Percentiles rank a stretch among this genome's conserved stretches.
Evolutionary conservation across 2,888 invertebrate species (phyloP).

Genomic region (Eledone cirrhosa): DNA sequence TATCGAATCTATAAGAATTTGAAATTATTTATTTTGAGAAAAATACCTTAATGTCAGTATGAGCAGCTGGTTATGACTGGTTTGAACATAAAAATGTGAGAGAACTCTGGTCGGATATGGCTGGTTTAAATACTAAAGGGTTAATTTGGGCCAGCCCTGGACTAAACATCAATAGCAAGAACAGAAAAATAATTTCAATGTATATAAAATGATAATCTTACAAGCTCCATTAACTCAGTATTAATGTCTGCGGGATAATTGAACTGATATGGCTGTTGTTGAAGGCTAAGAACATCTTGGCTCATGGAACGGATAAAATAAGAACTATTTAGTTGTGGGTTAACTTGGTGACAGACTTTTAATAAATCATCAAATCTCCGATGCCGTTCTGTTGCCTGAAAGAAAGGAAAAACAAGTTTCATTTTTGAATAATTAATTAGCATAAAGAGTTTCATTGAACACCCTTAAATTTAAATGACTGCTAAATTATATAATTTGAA

Average conservation of each 20-base stretch:
- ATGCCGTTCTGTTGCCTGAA: constrained; percentile 82
- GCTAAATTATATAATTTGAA: too few relatives aligned
- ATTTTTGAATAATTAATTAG: neutral
- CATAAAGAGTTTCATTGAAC: too few relatives aligned
- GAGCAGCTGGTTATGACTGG: too few relatives aligned
- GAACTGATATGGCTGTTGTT: constrained; percentile 30
- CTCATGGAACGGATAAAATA: constrained; percentile 78
- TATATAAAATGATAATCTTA: constrained; percentile 42
- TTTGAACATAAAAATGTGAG: too few relatives aligned
- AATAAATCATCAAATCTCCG: constrained; percentile 84
- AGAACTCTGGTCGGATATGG: too few relatives aligned
- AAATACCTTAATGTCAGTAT: too few relatives aligned
- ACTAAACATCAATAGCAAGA: too few relatives aligned
- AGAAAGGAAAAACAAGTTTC: constrained; percentile 33
- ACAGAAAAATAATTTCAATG: constrained; percentile 35
- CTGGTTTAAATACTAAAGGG: too few relatives aligned
- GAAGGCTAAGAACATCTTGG: constrained; percentile 65
- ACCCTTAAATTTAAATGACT: too few relatives aligned
- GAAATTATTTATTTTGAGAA: too few relatives aligned
- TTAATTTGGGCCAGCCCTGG: too few relatives aligned
- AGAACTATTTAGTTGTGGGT: constrained; percentile 78
- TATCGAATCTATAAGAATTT: too few relatives aligned
- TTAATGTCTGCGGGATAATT: constrained; percentile 42
- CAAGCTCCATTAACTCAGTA: constrained; percentile 34
- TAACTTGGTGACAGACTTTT: constrained; percentile 80